These are phyloP conservation scores for Ageneiosus marmoratus DNA, from an alignment of 2,113 vertebrate species.

Conservation along the genomic window DNA sequence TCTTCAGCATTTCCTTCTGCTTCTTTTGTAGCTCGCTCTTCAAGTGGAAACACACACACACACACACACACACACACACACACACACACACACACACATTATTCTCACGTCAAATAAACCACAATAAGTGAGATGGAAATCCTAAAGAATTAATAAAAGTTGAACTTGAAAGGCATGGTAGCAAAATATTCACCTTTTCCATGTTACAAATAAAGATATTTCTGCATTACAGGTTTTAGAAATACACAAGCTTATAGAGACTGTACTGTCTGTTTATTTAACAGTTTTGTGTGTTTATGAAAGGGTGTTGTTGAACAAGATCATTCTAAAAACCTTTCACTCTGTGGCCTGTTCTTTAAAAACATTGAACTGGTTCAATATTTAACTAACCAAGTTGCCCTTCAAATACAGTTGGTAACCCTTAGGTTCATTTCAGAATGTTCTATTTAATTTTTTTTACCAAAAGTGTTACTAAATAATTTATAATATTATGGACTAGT, in stretches of 20 bases:
- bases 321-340: background rate
- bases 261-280: background rate
- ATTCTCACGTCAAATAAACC: background rate
- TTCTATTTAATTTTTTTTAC: background rate
- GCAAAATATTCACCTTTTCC: background rate
- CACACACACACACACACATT: slow-evolving; percentile 40
- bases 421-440: background rate
- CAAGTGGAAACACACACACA: slow-evolving; percentile 17
- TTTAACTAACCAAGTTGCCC: background rate
- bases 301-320: background rate
- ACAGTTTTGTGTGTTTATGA: background rate
- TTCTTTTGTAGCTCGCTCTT: slow-evolving; percentile 70
- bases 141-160: background rate
- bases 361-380: background rate
- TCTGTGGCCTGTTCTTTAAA: background rate
- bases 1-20: slow-evolving; percentile 63
- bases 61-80: slow-evolving; percentile 38
- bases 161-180: background rate
- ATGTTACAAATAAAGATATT: background rate
- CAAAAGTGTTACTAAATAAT: background rate
- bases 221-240: background rate
- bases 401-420: background rate
- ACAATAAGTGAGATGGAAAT: background rate
- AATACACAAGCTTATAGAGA: background rate
- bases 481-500: background rate